phyloP scores from a whole-genome alignment of 2,797 vertebrate species.

The Cuniculus paca region DNA sequence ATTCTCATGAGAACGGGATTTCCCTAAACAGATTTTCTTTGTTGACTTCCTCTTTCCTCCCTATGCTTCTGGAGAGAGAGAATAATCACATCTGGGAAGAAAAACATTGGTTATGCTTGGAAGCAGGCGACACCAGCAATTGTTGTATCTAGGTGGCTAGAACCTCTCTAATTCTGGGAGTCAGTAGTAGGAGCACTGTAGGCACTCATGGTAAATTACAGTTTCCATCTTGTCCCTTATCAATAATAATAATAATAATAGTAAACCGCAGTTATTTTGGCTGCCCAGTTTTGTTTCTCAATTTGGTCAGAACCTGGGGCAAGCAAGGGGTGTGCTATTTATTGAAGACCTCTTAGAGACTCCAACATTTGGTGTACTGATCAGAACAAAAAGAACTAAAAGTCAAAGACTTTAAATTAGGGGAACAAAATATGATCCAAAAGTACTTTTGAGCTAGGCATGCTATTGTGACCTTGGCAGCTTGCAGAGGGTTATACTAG shows the following conservation, averaged over 20 bases:
- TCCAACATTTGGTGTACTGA: neutral
- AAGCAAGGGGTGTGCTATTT: neutral
- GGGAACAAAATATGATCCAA: constrained; percentile 18
- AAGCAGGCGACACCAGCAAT: neutral
- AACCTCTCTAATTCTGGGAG: neutral
- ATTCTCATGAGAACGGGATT: constrained; percentile 44
- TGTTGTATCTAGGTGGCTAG: neutral
- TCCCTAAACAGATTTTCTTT: neutral
- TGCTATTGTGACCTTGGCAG: constrained; percentile 51
- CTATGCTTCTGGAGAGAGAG: neutral
- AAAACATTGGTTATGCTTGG: neutral
- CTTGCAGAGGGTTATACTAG: constrained; percentile 8
- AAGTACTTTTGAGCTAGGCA: constrained; percentile 30
- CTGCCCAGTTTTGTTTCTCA: constrained; percentile 14
- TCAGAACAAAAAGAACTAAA: neutral
- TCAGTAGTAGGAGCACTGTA: neutral
- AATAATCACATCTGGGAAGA: neutral
- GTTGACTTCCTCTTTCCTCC: neutral
- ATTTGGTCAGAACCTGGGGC: constrained; percentile 17
- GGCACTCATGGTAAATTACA: neutral
- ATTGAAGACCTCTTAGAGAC: neutral
- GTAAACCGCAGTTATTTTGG: neutral
- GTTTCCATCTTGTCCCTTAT: neutral
- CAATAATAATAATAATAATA: neutral
- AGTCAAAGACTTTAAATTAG: constrained; percentile 48